Evolutionary conservation across 2,113 vertebrate genomes (phyloP).

Genomic region (Epinephelus fuscoguttatus): DNA sequence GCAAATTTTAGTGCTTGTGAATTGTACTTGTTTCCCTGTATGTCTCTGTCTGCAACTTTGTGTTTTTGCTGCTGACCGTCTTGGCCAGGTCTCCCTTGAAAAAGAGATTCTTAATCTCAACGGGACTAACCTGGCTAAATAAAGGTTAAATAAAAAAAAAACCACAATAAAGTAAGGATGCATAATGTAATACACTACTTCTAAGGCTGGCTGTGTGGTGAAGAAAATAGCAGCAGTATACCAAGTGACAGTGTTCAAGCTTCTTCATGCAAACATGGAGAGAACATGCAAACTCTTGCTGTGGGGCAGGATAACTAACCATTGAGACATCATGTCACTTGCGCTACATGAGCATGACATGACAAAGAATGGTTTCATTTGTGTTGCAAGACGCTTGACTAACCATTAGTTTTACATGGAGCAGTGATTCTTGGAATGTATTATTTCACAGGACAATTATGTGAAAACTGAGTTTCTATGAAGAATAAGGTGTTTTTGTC

Average conservation of each 20-base stretch:
- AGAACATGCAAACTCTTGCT: not conserved
- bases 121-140: too few relatives aligned
- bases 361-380: not conserved
- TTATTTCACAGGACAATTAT: not conserved
- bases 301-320: not conserved
- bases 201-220: not conserved
- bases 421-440: not conserved
- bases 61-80: too few relatives aligned
- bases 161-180: not conserved
- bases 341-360: not conserved
- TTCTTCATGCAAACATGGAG: constrained; percentile 6
- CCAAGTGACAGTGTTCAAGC: not conserved
- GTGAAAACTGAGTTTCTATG: not conserved
- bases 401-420: not conserved
- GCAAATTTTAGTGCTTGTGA: too few relatives aligned
- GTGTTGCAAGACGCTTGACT: not conserved
- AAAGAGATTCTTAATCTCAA: too few relatives aligned
- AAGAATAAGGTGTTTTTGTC: not conserved
- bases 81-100: too few relatives aligned
- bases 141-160: too few relatives aligned
- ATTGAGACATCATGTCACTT: constrained; percentile 3
- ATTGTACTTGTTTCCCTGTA: too few relatives aligned
- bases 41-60: too few relatives aligned
- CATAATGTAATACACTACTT: not conserved
- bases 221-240: not conserved